Base-by-base conservation (phyloP, 2,113 vertebrate species). In the Toxotes jaculatrix region DNA sequence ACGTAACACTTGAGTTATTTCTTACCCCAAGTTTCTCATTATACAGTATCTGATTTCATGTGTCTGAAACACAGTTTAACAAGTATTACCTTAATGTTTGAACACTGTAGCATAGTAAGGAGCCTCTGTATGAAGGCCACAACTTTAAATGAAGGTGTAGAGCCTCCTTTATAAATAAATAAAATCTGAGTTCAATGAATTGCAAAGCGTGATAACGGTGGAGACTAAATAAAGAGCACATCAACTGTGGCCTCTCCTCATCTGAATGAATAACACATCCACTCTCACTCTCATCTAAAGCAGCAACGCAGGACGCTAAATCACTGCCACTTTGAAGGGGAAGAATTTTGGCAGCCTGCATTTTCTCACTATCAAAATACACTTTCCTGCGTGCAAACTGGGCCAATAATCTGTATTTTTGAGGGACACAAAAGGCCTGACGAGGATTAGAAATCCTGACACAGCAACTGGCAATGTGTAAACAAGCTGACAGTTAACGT, bases 401-500 rank as follows among this genome's bases (percentile, higher is more conserved):
- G 32, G 8, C 1, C 43, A 13, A 11, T 65, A 0, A 49, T 3
- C 7, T 32, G 17, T 16, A 4, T 60, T n/a, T 68, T 47, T 1
- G n/a, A 32, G 13, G 0, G 12, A 13, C 7, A 68, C 42, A 16
- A 12, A 0, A 55, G 68, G 71, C 61, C 42, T 55, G 7, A 5
- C 12, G n/a, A 23, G 1, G 14, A 53, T 61, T 71, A 71, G 16
- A 55, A 74, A 59, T 4, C 32, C 45, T 36, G 27, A 47, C 42
- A 23, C 21, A 57, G 66, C 42, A 55, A 31, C 47, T 5, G 32
- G 21, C 32, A 7, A 38, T 1, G 49, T 81, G 87, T 86, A 91
- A 91, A 90, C 86, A 88, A 83, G 84, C 2, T 71, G 65, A 51
- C 77, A 77, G 73, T 19, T 53, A 11, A 23, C 13, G 27, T 40